Base-by-base conservation (phyloP, 2,113 vertebrate species). In the Ptyas mucosa region DNA sequence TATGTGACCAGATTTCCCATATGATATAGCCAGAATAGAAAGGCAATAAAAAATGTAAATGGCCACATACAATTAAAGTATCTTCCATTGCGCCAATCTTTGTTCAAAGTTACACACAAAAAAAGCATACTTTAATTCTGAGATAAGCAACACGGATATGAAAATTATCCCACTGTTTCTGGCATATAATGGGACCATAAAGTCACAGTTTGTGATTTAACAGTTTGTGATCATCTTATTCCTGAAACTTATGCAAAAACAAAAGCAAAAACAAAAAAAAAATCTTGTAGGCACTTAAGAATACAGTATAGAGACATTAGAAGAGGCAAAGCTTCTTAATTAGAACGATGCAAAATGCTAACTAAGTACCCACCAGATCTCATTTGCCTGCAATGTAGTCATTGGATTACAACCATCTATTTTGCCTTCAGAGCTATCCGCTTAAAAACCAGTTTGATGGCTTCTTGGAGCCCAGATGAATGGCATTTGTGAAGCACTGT, bases 41-140 rank as follows among this genome's bases (percentile, higher is more conserved):
- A 92, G 54, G 29, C 93, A 95, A 52, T 51, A 52, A 93, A 94
- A 93, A 88, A 95, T 92, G 53, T 90, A 93, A 92, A 52, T 95
- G 90, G 96, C 93, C 43, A 20, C 24, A n/a, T 81, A 95, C 96
- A 96, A 96, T 95, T 94, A 95, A 93, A 96, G 92, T 75, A 9
- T 94, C 69, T 21, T 87, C 95, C 89, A 90, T 92, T 39, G 9
- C 92, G 91, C 51, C 93, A 12, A 88, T 58, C 94, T 95, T 95
- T 96, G 18, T 57, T 87, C 86, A 91, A 12, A 49, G 39, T 91
- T 88, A 91, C 61, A n/a, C 6, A 88, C 92, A 94, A 14, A 95
- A 96, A 90, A 34, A 81, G 8, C 3, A n/a, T 92, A 75, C 14
- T 88, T 92, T 95, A 95, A 88, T 91, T 94, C 86, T 81, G 61